These are phyloP conservation scores for Porites cylindrica DNA, from an alignment of 92 coral and sea anemone species.

Conservation along the genomic window DNA sequence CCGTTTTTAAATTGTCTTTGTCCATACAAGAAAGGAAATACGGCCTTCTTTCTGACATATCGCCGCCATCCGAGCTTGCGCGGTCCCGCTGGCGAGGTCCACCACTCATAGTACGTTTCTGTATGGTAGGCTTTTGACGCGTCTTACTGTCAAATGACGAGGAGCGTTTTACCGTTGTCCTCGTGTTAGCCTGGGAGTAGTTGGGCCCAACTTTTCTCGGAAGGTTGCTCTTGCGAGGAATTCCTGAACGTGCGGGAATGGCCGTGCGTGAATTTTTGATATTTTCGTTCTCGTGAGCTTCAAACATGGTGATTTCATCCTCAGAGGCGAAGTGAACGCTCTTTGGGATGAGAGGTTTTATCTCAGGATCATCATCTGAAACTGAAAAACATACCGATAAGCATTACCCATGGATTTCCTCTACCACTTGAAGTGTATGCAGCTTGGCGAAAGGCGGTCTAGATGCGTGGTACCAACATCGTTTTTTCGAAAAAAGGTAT, in stretches of 20 bases:
- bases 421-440: too few species aligned
- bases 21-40: constrained; percentile 14
- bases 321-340: constrained; percentile 98
- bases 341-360: constrained; percentile 60
- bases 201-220: constrained; percentile 78
- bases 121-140: constrained; percentile 67
- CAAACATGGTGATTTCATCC: constrained; percentile 97
- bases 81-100: constrained; percentile 26
- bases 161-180: constrained; percentile 87
- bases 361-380: constrained; percentile 75
- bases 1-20: constrained; percentile 5
- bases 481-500: too few species aligned
- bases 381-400: constrained; percentile 6
- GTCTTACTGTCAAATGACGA: constrained; percentile 90
- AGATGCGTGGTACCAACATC: too few species aligned
- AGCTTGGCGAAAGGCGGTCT: too few species aligned
- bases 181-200: constrained; percentile 60
- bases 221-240: constrained; percentile 79
- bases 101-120: constrained; percentile 50
- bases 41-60: constrained; percentile 21
- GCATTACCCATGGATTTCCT: too few species aligned
- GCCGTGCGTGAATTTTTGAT: constrained; percentile 49
- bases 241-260: constrained; percentile 80
- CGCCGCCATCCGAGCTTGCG: constrained; percentile 22
- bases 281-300: constrained; percentile 80